Conservation (phyloP, 2,888 invertebrate species). For the Chymomyza fuscimana region DNA sequence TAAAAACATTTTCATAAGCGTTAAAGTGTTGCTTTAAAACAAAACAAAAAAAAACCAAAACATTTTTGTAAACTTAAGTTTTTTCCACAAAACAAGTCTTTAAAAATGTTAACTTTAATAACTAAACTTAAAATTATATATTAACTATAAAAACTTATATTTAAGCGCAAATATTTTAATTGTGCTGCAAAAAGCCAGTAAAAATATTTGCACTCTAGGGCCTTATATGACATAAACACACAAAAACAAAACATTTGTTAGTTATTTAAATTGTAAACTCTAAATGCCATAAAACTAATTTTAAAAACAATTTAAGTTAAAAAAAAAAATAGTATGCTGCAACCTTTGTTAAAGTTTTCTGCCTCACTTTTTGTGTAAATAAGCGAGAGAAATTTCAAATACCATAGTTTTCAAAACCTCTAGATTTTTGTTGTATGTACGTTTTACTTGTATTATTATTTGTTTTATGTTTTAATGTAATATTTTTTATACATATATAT, state of each 20-base stretch:
- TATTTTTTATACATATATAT: conserved; percentile 20
- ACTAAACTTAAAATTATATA: conserved; percentile 43
- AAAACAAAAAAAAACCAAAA: conserved; percentile 12
- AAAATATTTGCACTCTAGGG: conserved; percentile 71
- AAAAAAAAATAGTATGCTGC: background rate
- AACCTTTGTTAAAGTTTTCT: background rate
- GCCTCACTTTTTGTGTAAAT: conserved; percentile 57
- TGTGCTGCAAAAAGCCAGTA: conserved; percentile 63
- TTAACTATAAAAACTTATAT: conserved; percentile 19
- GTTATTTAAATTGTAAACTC: conserved; percentile 55
- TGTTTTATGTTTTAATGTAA: conserved; percentile 38
- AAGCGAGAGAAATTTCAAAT: conserved; percentile 30
- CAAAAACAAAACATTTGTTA: conserved; percentile 56
- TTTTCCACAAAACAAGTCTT: conserved; percentile 41
- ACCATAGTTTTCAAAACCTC: background rate
- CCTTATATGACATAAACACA: conserved; percentile 70
- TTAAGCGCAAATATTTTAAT: conserved; percentile 70
- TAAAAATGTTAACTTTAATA: conserved; percentile 61
- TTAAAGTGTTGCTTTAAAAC: conserved; percentile 27
- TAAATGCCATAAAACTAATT: conserved; percentile 16
- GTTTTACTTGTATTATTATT: conserved; percentile 47
- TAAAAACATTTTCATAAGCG: conserved; percentile 32
- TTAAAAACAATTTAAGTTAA: conserved; percentile 15
- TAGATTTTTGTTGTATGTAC: conserved; percentile 20
- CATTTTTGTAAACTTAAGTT: conserved; percentile 10